Percentiles rank a stretch among this genome's conserved stretches.
Conservation (phyloP, 2,888 invertebrate species). For the Nebria salina region DNA sequence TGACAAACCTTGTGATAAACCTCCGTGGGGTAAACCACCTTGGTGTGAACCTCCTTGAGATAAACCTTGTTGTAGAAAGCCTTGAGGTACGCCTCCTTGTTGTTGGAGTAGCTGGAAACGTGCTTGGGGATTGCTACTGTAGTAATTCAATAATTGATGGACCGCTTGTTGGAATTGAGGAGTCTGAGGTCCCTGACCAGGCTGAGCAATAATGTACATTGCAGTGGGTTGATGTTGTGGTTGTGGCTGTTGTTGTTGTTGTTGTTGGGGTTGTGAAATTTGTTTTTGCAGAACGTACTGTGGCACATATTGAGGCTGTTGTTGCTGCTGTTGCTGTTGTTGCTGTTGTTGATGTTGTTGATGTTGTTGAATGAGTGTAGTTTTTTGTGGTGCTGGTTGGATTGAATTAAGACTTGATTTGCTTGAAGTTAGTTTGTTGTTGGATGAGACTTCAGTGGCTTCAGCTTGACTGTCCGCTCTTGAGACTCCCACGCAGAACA, state of each 20-base stretch:
- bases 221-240: constrained; percentile 53
- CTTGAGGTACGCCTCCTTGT: constrained; percentile 20
- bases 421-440: constrained; percentile 14
- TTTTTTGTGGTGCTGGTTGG: constrained; percentile 49
- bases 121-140: constrained; percentile 56
- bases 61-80: not conserved
- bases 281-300: constrained; percentile 51
- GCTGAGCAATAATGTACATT: constrained; percentile 61
- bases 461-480: constrained; percentile 26
- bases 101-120: constrained; percentile 52
- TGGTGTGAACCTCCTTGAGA: not conserved
- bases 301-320: constrained; percentile 50
- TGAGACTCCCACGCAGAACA: constrained; percentile 43
- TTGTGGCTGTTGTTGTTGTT: constrained; percentile 53
- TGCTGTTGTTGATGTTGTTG: constrained; percentile 49
- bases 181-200: constrained; percentile 55
- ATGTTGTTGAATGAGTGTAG: constrained; percentile 49
- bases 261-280: constrained; percentile 50
- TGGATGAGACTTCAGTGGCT: constrained; percentile 16
- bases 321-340: constrained; percentile 35
- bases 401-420: constrained; percentile 49
- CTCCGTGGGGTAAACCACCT: not conserved
- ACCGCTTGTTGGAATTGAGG: constrained; percentile 53
- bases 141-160: constrained; percentile 58
- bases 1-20: not conserved